Evolutionary conservation across 2,113 vertebrate genomes (phyloP).

Genomic region (Melospiza melodia): DNA sequence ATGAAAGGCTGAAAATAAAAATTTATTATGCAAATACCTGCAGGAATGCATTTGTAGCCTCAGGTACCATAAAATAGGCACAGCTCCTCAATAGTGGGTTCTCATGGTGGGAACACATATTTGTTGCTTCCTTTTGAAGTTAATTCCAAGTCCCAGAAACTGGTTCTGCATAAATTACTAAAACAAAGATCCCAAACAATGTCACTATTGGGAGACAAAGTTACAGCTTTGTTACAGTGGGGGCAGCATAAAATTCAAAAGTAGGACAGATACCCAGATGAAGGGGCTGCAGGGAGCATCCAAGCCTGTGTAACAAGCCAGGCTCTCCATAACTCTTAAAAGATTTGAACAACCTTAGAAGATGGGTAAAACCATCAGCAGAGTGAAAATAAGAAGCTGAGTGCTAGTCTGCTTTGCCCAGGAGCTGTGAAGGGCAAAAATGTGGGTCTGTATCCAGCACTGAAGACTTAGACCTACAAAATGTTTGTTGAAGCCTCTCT

Average conservation of each 20-base stretch:
- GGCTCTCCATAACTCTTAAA: background rate
- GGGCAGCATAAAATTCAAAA: background rate
- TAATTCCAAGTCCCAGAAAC: background rate
- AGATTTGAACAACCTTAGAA: background rate
- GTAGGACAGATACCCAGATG: background rate
- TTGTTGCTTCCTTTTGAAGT: background rate
- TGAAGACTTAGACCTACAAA: background rate
- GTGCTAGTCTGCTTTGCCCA: background rate
- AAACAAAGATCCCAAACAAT: background rate
- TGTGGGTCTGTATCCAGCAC: background rate
- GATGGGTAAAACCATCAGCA: too few species aligned
- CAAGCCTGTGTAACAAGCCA: background rate
- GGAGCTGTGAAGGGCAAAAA: background rate
- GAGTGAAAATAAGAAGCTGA: background rate
- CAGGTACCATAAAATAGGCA: background rate
- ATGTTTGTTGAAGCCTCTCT: background rate
- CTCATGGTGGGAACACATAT: fast-evolving
- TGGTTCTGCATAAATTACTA: background rate
- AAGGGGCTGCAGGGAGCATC: background rate
- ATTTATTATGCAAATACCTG: background rate
- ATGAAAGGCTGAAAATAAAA: background rate
- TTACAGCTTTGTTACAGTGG: background rate
- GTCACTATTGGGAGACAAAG: background rate
- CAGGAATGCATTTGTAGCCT: background rate
- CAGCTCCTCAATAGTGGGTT: too few species aligned